Evolutionary conservation across 1,140 invertebrate genomes (phyloP).

Genomic region (Schlechtendalia chinensis): DNA sequence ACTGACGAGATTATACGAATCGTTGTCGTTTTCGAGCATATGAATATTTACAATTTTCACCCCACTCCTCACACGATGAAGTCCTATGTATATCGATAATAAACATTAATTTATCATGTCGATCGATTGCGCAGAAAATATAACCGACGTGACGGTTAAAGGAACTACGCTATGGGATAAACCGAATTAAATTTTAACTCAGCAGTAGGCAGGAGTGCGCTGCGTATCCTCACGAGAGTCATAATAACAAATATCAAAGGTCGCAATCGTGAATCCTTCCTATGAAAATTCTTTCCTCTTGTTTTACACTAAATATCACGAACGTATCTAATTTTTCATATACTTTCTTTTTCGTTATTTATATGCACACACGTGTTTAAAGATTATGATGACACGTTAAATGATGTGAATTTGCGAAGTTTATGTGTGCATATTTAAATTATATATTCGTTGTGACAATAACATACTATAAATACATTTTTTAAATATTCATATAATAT

Average conservation of each 20-base stretch:
- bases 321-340: neutral
- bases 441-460: neutral
- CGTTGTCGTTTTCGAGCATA: neutral
- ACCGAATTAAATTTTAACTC: constrained; percentile 39
- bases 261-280: neutral
- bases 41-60: constrained; percentile 11
- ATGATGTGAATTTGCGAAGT: neutral
- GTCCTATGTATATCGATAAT: neutral
- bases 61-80: neutral
- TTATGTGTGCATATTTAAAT: neutral
- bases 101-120: constrained; percentile 28
- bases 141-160: neutral
- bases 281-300: constrained; percentile 4
- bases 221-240: neutral
- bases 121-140: constrained; percentile 26
- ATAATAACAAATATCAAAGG: neutral
- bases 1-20: no score
- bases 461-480: no score
- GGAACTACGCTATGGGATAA: constrained; percentile 10
- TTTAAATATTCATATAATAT: neutral
- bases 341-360: constrained; percentile 6
- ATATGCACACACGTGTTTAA: neutral
- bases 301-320: neutral
- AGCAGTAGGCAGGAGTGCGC: no score
- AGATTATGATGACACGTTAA: neutral